A percentile compares a stretch with the other conserved stretches of the same genome.
These are phyloP conservation scores for Eutolmus rufibarbis DNA, from an alignment of 2,888 invertebrate genomes.

Conservation along the genomic window DNA sequence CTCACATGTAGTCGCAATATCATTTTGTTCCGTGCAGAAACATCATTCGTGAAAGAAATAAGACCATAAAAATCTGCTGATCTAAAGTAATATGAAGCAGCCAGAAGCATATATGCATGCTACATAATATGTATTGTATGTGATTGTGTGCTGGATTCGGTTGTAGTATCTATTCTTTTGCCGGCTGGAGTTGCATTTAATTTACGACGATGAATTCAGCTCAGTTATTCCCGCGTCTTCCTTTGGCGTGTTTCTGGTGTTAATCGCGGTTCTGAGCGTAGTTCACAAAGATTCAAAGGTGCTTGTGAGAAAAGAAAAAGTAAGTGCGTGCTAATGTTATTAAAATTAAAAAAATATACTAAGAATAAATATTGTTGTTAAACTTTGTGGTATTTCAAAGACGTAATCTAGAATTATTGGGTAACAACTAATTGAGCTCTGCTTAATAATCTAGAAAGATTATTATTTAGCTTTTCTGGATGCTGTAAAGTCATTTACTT, in stretches of 20 bases:
- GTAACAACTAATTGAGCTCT: not conserved
- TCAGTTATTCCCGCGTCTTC: not conserved
- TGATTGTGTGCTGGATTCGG: not conserved
- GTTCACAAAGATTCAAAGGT: not conserved
- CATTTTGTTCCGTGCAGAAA: not conserved
- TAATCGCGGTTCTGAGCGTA: not conserved
- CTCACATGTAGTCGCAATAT: not conserved
- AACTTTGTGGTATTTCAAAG: not conserved
- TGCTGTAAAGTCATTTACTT: not conserved
- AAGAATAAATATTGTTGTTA: not conserved
- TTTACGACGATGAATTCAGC: not conserved
- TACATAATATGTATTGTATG: not conserved
- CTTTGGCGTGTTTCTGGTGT: not conserved
- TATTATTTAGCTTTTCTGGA: not conserved
- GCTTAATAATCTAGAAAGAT: not conserved
- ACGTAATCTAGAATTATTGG: not conserved
- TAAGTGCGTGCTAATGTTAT: not conserved
- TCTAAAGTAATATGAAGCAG: not conserved
- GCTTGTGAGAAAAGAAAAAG: not conserved
- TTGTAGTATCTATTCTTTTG: not conserved
- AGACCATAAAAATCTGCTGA: not conserved
- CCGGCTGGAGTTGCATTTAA: not conserved
- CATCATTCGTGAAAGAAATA: not conserved
- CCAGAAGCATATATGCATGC: not conserved
- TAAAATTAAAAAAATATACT: not conserved